These are phyloP conservation scores for Mesitornis unicolor DNA, from an alignment of 2,113 vertebrate species.

Conservation along the genomic window DNA sequence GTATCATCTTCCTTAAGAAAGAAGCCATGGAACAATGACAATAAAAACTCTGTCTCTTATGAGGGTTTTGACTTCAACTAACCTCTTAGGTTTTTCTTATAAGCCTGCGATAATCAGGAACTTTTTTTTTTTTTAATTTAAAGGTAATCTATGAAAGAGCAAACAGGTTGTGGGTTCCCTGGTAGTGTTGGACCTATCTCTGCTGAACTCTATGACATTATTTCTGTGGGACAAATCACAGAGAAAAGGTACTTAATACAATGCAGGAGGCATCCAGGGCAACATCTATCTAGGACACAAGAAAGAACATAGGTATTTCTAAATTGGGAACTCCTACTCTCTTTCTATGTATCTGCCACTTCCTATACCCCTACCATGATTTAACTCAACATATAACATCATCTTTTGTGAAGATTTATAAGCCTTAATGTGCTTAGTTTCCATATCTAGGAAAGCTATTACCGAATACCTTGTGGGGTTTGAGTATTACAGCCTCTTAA, in stretches of 20 bases:
- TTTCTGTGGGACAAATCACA: not conserved
- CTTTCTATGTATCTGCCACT: not conserved
- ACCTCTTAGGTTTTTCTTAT: not conserved
- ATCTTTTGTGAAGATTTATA: not conserved
- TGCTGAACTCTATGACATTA: not conserved
- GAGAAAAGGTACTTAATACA: not conserved
- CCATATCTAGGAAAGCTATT: not conserved
- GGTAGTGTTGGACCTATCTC: not conserved
- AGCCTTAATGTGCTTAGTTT: not conserved
- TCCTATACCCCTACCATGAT: not conserved
- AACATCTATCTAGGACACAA: not conserved
- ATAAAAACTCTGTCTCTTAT: not conserved
- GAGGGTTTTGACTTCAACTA: not conserved
- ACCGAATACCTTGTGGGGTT: not conserved
- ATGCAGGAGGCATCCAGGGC: not conserved
- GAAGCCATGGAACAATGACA: not conserved
- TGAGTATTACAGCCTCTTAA: not conserved
- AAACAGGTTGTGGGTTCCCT: accelerated
- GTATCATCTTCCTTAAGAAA: not conserved
- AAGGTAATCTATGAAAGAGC: not conserved
- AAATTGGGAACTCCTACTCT: not conserved
- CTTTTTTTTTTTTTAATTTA: not conserved
- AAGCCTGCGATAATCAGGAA: not conserved
- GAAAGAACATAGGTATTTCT: not conserved
- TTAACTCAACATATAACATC: not conserved